Evolutionary conservation across 2,888 invertebrate species (phyloP).

Genomic region (Eudasyphora cyanicolor): DNA sequence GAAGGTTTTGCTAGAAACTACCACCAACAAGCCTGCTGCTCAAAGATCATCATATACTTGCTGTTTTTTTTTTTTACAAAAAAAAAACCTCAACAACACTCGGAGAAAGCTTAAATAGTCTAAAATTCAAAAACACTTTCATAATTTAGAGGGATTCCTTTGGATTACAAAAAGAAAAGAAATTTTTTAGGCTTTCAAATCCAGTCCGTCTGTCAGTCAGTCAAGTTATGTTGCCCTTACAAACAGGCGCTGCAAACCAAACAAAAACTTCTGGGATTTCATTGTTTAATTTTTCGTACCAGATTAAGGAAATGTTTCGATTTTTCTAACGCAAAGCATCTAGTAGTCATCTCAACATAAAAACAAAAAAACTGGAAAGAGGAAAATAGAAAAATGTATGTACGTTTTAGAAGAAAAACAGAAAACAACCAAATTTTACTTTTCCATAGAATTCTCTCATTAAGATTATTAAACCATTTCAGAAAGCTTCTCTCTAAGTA

Average conservation of each 20-base stretch:
- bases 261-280: slow-evolving; percentile 6
- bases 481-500: slow-evolving; percentile 19
- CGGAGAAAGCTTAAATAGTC: slow-evolving; percentile 10
- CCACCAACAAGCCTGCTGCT: background rate
- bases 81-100: background rate
- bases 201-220: background rate
- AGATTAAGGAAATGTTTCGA: slow-evolving; percentile 34
- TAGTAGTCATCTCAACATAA: slow-evolving; percentile 21
- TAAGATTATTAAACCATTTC: slow-evolving; percentile 26
- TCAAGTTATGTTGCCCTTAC: background rate
- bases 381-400: slow-evolving; percentile 45
- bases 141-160: slow-evolving; percentile 34
- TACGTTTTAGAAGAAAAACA: slow-evolving; percentile 42
- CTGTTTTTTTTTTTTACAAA: background rate
- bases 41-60: background rate
- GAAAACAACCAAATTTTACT: slow-evolving; percentile 22
- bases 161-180: slow-evolving; percentile 3
- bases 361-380: background rate
- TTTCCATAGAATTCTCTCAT: slow-evolving; percentile 38
- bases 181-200: background rate
- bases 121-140: slow-evolving; percentile 2
- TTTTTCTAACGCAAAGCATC: slow-evolving; percentile 4
- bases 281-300: slow-evolving; percentile 40
- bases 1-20: background rate
- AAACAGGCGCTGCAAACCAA: background rate